Base-by-base conservation (phyloP, 1,140 invertebrate genomes). In the Vanessa atalanta region DNA sequence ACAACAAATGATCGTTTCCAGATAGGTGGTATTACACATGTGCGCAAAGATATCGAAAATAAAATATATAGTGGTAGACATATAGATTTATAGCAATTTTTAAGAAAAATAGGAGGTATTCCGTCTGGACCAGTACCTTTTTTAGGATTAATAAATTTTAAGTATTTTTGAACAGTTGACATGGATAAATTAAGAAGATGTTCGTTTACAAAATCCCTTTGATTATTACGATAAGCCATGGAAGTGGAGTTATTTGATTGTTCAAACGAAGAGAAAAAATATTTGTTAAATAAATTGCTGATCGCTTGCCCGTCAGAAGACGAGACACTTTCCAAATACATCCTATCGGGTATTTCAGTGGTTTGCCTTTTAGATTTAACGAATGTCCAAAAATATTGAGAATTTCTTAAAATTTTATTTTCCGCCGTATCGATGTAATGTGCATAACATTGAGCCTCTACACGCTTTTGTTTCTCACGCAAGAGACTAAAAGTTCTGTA, bases 401-500 rank as follows among this genome's bases (percentile, higher is more conserved):
- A 55, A 8, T 55, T 55, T 23, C 53, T 20, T 8, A 55, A 55
- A 55, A 55, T 16, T 5, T 63, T 37, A 43, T 37, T 63, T 63
- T 63, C 13, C 26, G 12, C 26, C 20, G 23, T 26, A 61, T 26
- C 57, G 7, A 53, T 53, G 7, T 53, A 53, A 53, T 16, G n/a
- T 53, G 13, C 26, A 31, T 31, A 31, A 31, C 26, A 31, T 31
- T 31, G 26, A 48, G 14, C 5, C 43, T 65, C 37, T 15, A 73
- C 23, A 5, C 57, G 16, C 50, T 74, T 75, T 63, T 76, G 68
- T 13, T 68, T 50, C 3, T 67, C 53, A 12, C 70, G 65, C 13
- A 74, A 20, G 14, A 70, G 13, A 15, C 65, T 72, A 47, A 77
- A 79, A 13, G 63, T 50, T 7, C 70, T 55, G 23, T 80, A 80